A percentile compares a stretch with the other conserved stretches of the same genome.
These are phyloP conservation scores for Drosophila glabriapex DNA, from an alignment of 2,888 invertebrate genomes.

Conservation along the genomic window DNA sequence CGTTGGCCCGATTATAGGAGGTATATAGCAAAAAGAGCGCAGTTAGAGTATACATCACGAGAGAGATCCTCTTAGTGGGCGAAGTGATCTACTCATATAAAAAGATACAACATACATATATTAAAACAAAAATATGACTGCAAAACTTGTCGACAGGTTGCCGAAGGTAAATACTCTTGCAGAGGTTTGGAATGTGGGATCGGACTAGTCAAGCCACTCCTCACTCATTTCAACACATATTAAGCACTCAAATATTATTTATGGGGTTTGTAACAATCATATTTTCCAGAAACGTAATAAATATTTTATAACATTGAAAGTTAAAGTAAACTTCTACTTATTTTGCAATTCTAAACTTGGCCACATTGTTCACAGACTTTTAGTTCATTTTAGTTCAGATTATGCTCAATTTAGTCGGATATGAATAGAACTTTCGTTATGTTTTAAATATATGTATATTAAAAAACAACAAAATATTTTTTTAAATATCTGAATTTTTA, in stretches of 20 bases:
- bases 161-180: not conserved
- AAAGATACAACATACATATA: not conserved
- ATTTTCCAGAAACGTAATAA: too few species aligned
- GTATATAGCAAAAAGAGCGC: conserved; percentile 82
- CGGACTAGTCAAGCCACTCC: not conserved
- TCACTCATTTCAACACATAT: not conserved
- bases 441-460: too few species aligned
- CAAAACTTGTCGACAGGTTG: not conserved
- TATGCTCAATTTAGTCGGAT: too few species aligned
- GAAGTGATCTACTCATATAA: conserved; percentile 23
- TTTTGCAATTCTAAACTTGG: too few species aligned
- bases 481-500: not conserved
- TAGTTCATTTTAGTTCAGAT: too few species aligned
- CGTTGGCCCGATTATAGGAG: conserved; percentile 84
- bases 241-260: not conserved
- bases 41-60: conserved; percentile 81
- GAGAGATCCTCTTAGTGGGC: conserved; percentile 51
- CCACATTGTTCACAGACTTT: too few species aligned
- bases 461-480: not conserved
- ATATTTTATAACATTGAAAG: not conserved
- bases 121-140: not conserved
- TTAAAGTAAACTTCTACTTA: not conserved
- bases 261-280: not conserved
- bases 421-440: too few species aligned
- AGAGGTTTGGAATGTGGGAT: not conserved